Evolutionary conservation across 1,140 invertebrate species (phyloP).

Genomic region (Microplitis mediator): DNA sequence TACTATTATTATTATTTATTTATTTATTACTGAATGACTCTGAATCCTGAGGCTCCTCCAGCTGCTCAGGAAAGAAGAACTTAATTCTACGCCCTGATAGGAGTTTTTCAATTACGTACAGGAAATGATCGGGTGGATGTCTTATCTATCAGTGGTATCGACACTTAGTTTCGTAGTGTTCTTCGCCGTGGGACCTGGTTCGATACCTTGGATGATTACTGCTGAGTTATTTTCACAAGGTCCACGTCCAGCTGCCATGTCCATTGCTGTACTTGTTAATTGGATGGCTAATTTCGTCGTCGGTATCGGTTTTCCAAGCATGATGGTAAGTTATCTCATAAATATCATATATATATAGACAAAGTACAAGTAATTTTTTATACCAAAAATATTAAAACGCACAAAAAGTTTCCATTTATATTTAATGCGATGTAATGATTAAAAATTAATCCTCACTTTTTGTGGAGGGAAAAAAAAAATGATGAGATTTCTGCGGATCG

Average conservation of each 20-base stretch:
- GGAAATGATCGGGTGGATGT: conserved; percentile 98
- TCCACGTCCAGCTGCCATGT: conserved; percentile 95
- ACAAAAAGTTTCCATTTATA: too few relatives aligned
- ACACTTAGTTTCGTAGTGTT: conserved; percentile 95
- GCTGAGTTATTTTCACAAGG: conserved; percentile 98
- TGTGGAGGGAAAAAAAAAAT: too few relatives aligned
- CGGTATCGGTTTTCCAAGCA: conserved; percentile 91
- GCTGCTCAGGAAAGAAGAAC: conserved; percentile 62
- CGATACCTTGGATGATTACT: conserved; percentile 99
- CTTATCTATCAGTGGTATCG: conserved; percentile 91
- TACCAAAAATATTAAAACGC: too few relatives aligned
- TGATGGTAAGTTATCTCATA: conserved; percentile 72
- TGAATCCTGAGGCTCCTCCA: conserved; percentile 58
- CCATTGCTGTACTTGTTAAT: conserved; percentile 96
- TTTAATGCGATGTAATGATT: too few relatives aligned
- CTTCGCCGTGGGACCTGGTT: conserved; percentile 94
- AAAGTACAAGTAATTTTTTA: too few relatives aligned
- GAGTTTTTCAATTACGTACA: conserved; percentile 94
- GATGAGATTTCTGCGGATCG: too few relatives aligned
- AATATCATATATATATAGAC: background rate
- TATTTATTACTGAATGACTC: conserved; percentile 13
- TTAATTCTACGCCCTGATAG: conserved; percentile 70
- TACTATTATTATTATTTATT: conserved; percentile 19
- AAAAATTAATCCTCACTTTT: too few relatives aligned
- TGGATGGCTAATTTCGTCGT: conserved; percentile 98